Evolutionary conservation across 2,797 vertebrate genomes (phyloP).

Genomic region (Varecia variegata): DNA sequence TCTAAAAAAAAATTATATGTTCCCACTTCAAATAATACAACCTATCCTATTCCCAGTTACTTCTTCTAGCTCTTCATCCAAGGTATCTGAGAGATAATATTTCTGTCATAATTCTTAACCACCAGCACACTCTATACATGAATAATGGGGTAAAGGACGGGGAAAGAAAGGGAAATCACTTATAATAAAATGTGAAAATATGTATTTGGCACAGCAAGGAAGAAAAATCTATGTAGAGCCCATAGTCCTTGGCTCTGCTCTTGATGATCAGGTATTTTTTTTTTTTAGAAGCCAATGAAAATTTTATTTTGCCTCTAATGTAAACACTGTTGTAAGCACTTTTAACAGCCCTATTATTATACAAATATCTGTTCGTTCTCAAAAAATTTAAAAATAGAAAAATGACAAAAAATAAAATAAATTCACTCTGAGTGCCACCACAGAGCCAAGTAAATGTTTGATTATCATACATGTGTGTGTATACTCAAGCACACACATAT

Average conservation of each 20-base stretch:
- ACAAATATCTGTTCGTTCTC: conserved; percentile 2
- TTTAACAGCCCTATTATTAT: neutral
- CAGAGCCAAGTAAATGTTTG: neutral
- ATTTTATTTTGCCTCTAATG: neutral
- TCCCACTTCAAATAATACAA: conserved; percentile 23
- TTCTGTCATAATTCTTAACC: neutral
- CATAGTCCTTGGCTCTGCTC: neutral
- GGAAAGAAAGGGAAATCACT: neutral
- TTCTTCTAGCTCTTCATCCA: neutral
- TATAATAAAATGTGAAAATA: neutral
- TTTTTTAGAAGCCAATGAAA: neutral
- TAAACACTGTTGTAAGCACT: neutral
- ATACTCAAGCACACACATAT: too few relatives aligned
- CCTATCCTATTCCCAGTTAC: neutral
- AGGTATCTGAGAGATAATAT: neutral
- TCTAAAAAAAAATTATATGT: neutral
- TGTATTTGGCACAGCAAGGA: neutral
- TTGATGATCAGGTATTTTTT: neutral
- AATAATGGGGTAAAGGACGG: neutral
- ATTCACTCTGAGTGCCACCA: neutral
- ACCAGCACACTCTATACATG: neutral
- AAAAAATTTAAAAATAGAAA: neutral
- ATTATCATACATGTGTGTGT: too few relatives aligned
- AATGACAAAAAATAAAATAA: neutral
- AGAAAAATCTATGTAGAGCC: neutral